Base-by-base conservation (phyloP, 1,140 invertebrate species). In the Drosophila nebulosa region DNA sequence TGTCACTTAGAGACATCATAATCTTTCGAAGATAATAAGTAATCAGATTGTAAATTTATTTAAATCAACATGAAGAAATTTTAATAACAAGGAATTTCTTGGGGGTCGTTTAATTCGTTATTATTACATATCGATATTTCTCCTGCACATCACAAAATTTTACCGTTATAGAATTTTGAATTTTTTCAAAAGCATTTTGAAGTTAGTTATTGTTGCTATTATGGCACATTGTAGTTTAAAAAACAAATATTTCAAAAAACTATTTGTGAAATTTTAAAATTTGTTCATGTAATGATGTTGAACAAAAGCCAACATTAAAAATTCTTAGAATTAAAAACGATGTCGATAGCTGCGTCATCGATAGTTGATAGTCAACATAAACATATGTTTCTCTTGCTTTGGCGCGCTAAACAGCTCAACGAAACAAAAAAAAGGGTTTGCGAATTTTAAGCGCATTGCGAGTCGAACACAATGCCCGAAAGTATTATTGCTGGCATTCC, bases 401-500 rank as follows among this genome's bases (percentile, higher is more conserved):
- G 71, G 79, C 80, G 79, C 79, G 70, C 59, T 24, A 63, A 55
- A 14, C 36, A 10, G 7, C 18, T 36, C 36, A 39, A 59, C 39
- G 16, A 2, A 7, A 22, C 26, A 56, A 52, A 10, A 21, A 21
- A 9, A 46, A 57, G 32, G n/a, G 16, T 21, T 21, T 46, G 18
- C 39, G 39, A 46, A 9, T 30, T 14, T 58, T 21, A 32, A n/a
- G 6, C 2, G 6, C 1, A n/a, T 16, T 39, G 12, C 14, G 52
- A 67, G 14, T 64, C 62, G 39, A 92, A 24, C 7, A 18, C 12
- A 65, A 96, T 96, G 95, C 92, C 94, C 12, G 94, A 96, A 62
- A 88, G 95, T 27, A 93, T 93, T 71, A 94, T 97, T 66, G 93
- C 94, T 72, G 96, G 96, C 42, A 94, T 98, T 52, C 92, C 94